Conservation (phyloP, 37 sponge, comb jelly and placozoan genomes). For the Beroe forskalii region DNA sequence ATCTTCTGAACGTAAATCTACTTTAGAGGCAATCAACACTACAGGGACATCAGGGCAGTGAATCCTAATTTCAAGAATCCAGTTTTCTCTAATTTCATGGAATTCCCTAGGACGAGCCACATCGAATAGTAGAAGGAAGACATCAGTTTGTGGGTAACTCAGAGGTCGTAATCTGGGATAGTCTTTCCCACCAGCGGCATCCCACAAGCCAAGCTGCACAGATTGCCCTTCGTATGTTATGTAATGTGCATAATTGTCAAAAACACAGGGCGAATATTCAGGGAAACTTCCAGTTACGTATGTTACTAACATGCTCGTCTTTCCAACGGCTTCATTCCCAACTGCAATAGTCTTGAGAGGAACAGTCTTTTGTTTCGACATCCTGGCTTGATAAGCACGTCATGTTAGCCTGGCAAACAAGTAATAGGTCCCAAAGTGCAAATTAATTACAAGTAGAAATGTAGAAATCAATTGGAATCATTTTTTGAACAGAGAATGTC, state of each 20-base stretch:
- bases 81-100: neutral
- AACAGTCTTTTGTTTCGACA: neutral
- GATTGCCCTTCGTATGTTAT: neutral
- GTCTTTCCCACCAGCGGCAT: neutral
- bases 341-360: constrained; percentile 12
- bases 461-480: too few species aligned
- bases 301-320: constrained; percentile 20
- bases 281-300: neutral
- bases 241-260: neutral
- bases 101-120: neutral
- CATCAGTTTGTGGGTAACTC: constrained; percentile 19
- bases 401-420: too few species aligned
- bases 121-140: neutral
- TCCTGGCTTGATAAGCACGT: too few species aligned
- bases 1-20: neutral
- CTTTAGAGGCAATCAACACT: neutral
- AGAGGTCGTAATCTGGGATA: constrained; percentile 37
- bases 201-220: neutral
- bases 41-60: constrained; percentile 36
- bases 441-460: too few species aligned
- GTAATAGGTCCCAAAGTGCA: too few species aligned
- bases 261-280: neutral
- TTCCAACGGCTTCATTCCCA: neutral
- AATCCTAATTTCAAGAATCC: neutral
- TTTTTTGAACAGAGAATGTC: too few species aligned